Conservation (phyloP, 2,113 vertebrate genomes). For the Puntigrus tetrazona region DNA sequence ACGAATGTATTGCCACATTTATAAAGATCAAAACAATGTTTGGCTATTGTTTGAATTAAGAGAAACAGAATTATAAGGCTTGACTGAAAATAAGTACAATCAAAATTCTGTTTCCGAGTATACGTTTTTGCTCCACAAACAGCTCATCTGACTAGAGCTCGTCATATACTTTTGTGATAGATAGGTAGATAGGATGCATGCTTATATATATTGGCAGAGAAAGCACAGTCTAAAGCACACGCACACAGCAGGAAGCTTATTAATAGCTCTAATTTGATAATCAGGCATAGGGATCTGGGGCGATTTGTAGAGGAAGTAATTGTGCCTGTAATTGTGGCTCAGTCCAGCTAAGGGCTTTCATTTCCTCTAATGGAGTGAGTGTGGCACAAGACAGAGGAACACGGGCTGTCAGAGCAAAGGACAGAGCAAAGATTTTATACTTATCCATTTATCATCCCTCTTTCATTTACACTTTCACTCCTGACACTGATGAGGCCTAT, state of each 20-base stretch:
- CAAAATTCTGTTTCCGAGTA: background rate
- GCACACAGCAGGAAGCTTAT: background rate
- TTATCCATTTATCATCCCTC: conserved; percentile 84
- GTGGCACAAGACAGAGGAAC: conserved; percentile 2
- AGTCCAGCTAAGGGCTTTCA: conserved; percentile 33
- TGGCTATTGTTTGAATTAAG: background rate
- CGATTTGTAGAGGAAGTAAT: conserved; percentile 45
- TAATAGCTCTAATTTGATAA: conserved; percentile 41
- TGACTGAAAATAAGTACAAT: background rate
- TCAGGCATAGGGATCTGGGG: conserved; percentile 41
- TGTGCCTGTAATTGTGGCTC: conserved; percentile 48
- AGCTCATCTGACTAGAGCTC: background rate
- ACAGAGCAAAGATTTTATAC: conserved; percentile 14
- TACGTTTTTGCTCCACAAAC: background rate
- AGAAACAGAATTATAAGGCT: background rate
- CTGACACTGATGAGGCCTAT: conserved; percentile 59
- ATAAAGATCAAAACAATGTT: background rate
- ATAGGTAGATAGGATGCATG: background rate
- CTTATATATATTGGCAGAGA: background rate
- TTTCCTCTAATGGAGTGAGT: conserved; percentile 48
- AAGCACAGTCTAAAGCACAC: background rate
- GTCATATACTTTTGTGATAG: no score
- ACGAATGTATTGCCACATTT: no score
- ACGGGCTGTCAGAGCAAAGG: conserved; percentile 35
- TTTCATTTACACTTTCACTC: conserved; percentile 77